phyloP scores from a whole-genome alignment of 2,113 vertebrate genomes.

The Myrmecobius fasciatus region DNA sequence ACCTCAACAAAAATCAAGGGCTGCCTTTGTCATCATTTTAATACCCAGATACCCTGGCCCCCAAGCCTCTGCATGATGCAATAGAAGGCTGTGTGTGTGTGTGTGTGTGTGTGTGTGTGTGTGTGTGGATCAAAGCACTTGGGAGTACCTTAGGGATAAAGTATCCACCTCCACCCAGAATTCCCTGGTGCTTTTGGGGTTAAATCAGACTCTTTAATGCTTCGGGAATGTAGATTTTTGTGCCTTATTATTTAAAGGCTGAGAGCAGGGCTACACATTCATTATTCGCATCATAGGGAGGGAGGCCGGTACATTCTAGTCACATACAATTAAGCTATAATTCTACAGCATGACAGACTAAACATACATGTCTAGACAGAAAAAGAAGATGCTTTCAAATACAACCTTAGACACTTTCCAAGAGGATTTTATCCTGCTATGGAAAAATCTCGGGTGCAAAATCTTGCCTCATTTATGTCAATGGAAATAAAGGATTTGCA shows the following conservation, averaged over 20 bases:
- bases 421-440: slow-evolving; percentile 42
- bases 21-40: slow-evolving; percentile 39
- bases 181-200: slow-evolving; percentile 44
- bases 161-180: not conserved
- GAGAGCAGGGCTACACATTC: slow-evolving; percentile 58
- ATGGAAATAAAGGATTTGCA: slow-evolving; percentile 46
- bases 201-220: slow-evolving; percentile 32
- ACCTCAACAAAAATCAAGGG: slow-evolving; percentile 51
- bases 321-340: slow-evolving; percentile 76
- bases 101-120: fast-evolving
- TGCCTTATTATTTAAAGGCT: slow-evolving; percentile 71
- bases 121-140: not conserved
- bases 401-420: slow-evolving; percentile 57
- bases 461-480: slow-evolving; percentile 52
- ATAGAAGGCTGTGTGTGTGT: not conserved
- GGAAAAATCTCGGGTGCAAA: slow-evolving; percentile 43
- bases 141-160: not conserved
- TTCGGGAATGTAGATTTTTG: slow-evolving; percentile 51
- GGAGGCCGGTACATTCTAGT: slow-evolving; percentile 70
- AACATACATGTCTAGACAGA: slow-evolving; percentile 77
- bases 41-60: not conserved
- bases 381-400: slow-evolving; percentile 56
- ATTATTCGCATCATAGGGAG: slow-evolving; percentile 68
- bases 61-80: not conserved
- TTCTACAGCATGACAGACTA: slow-evolving; percentile 75